These are phyloP conservation scores for Hololepta plana DNA, from an alignment of 2,888 invertebrate genomes.

Conservation along the genomic window DNA sequence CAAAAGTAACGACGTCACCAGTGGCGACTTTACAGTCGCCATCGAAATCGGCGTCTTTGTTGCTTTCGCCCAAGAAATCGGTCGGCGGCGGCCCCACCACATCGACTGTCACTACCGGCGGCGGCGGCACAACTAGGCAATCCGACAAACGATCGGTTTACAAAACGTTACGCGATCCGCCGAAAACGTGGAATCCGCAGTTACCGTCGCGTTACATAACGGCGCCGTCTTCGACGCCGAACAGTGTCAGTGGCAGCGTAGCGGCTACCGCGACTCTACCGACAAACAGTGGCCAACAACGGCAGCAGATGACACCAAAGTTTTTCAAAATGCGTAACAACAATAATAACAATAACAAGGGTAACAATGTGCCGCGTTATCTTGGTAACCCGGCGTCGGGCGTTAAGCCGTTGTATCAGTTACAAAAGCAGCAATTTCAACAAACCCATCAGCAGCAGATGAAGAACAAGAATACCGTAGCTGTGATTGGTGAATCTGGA, in stretches of 20 bases:
- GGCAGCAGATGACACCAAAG: neutral
- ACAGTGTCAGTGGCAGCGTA: constrained; percentile 14
- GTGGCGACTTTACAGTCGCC: neutral
- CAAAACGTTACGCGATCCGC: constrained; percentile 38
- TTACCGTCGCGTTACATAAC: constrained; percentile 14
- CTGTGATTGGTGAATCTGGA: too few relatives aligned
- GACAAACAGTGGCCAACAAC: constrained; percentile 10
- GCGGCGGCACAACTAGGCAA: constrained; percentile 7
- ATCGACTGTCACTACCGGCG: constrained; percentile 11
- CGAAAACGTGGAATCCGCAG: constrained; percentile 42
- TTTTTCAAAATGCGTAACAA: neutral
- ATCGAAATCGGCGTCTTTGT: too few relatives aligned
- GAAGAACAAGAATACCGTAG: constrained; percentile 3
- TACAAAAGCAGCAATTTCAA: too few relatives aligned
- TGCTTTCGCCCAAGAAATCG: too few relatives aligned
- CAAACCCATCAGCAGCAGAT: too few relatives aligned
- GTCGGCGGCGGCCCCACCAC: constrained; percentile 12
- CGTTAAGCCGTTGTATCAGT: constrained; percentile 39
- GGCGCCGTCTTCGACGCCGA: constrained; percentile 11
- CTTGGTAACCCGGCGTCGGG: constrained; percentile 39
- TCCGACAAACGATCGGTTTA: too few relatives aligned
- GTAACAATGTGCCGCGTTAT: constrained; percentile 35
- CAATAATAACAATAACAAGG: constrained; percentile 12
- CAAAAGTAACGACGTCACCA: neutral
- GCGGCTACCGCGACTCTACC: constrained; percentile 5